These are phyloP conservation scores for Idaea aversata DNA, from an alignment of 2,888 invertebrate species.

Conservation along the genomic window DNA sequence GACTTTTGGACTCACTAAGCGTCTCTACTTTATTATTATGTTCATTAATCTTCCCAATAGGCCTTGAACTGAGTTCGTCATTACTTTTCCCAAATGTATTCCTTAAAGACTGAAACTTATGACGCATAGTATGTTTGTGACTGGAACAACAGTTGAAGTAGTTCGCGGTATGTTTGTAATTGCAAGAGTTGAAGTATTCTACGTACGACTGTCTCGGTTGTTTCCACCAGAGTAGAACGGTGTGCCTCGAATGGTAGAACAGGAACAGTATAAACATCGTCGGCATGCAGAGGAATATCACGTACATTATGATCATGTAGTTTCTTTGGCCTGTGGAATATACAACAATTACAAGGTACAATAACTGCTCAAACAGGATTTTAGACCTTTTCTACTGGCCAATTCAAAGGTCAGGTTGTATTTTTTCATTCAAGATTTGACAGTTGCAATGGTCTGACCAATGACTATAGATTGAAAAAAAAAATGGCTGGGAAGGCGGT, in stretches of 20 bases:
- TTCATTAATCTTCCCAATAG: conserved; percentile 55
- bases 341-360: background rate
- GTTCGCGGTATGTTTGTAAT: conserved; percentile 19
- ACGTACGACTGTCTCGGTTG: conserved; percentile 77
- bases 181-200: conserved; percentile 44
- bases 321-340: conserved; percentile 83
- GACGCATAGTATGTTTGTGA: conserved; percentile 22
- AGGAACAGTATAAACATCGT: conserved; percentile 84
- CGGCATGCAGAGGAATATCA: conserved; percentile 91
- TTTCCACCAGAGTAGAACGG: conserved; percentile 79
- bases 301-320: conserved; percentile 90
- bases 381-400: no score
- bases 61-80: conserved; percentile 30
- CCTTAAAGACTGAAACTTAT: conserved; percentile 23
- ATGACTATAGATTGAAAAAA: no score
- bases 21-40: conserved; percentile 52
- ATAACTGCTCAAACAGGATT: no score
- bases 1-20: conserved; percentile 15
- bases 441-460: no score
- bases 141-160: conserved; percentile 17
- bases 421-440: no score
- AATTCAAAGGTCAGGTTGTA: no score
- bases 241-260: conserved; percentile 87
- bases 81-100: conserved; percentile 13
- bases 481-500: no score